phyloP scores from a whole-genome alignment of 2,797 vertebrate species.

The Cyprinella venusta region DNA sequence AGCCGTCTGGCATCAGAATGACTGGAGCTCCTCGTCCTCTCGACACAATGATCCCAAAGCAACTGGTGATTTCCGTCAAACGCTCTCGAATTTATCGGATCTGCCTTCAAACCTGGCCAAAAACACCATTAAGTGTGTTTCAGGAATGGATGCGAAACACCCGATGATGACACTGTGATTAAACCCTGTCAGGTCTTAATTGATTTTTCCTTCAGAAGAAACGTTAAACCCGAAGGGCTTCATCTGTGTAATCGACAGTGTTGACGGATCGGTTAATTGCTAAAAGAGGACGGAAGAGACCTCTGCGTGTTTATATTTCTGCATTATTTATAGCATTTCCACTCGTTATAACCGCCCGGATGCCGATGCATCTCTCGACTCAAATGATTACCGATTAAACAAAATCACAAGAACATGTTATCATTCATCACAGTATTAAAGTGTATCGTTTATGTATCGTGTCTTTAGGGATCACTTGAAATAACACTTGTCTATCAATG shows the following conservation, averaged over 20 bases:
- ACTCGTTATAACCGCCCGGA: background rate
- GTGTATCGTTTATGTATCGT: background rate
- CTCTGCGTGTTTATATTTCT: background rate
- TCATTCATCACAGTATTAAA: background rate
- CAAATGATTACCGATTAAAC: background rate
- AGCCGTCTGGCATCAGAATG: slow-evolving; percentile 20
- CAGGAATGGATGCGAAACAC: slow-evolving; percentile 2
- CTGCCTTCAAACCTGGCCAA: slow-evolving; percentile 32
- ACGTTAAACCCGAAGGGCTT: slow-evolving; percentile 30
- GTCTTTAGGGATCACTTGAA: background rate
- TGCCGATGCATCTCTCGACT: background rate
- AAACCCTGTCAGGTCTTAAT: slow-evolving; percentile 54
- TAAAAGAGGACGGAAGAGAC: background rate
- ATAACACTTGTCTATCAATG: background rate
- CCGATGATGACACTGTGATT: slow-evolving; percentile 55
- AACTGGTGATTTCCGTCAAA: slow-evolving; percentile 11
- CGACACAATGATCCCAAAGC: slow-evolving; percentile 25
- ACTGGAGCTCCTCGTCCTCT: slow-evolving; percentile 20
- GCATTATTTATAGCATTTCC: slow-evolving; percentile 14
- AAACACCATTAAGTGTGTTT: slow-evolving; percentile 36
- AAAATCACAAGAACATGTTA: background rate
- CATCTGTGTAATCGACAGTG: slow-evolving; percentile 33
- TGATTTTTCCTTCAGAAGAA: slow-evolving; percentile 48
- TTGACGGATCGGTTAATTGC: slow-evolving; percentile 38
- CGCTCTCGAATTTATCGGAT: background rate